Base-by-base conservation (phyloP, 2,888 invertebrate genomes). In the Allygus modestus region DNA sequence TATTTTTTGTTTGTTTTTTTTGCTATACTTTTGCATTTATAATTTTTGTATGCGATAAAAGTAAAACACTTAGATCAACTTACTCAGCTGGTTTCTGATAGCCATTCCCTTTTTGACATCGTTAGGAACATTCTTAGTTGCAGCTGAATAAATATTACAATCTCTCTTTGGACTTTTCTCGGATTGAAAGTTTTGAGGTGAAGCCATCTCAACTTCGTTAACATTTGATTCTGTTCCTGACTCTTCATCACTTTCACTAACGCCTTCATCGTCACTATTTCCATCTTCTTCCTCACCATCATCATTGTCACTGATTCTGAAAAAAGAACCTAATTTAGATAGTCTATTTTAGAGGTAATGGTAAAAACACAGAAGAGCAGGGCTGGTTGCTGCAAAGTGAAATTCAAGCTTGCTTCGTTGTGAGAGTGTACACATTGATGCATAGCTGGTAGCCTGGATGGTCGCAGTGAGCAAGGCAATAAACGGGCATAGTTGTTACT, bases 61-160 rank as follows among this genome's bases (percentile, higher is more conserved):
- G 31, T 0, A 84, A 20, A 51, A 20, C 43, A 81, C 33, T 31
- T 23, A 84, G 43, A 31, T 26, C 26, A 65, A 87, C 88, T 87
- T 87, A 89, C 89, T 87, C 7, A 90, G 85, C 85, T 91, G 90
- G 84, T 89, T 88, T 86, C 88, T 88, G 26, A 90, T 89, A 31
- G 91, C 90, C 82, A 85, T 84, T 61, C 89, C 89, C 85, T 89
- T 89, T 65, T 88, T 87, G 28, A 88, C 86, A 41, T 89, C 89
- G 15, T 71, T 82, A 2, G 84, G 46, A 7, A 85, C 41, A 20
- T 85, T 85, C 54, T 82, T 81, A 9, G 88, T 89, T 41, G 87
- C 85, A 17, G 87, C 43, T 12, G 87, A 86, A 83, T 86, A 87
- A 54, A 87, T 84, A 54, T 86, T 81, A 58, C 73, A 77, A 46